Base-by-base conservation (phyloP, 2,113 vertebrate species). In the Chionis minor region DNA sequence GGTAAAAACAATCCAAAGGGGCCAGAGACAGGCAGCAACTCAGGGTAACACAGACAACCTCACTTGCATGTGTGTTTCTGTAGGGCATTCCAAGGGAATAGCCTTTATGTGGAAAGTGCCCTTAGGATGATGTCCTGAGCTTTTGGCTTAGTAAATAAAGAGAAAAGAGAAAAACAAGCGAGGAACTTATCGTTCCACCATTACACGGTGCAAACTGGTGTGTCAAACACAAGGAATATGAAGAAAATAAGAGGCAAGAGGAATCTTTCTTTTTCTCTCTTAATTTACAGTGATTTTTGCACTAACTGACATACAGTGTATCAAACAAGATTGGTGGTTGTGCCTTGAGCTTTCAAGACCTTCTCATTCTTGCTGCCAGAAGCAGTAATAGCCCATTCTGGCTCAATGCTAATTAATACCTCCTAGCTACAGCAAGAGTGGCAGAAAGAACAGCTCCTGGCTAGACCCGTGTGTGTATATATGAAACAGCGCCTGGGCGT, bases 1-100 rank as follows among this genome's bases (percentile, higher is more conserved):
- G 17, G 30, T 12, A 77, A 70, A 67, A 8, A 9, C 22, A 51
- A 19, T 3, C 30, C 51, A 24, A n/a, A 67, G 32, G 30, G 14
- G 9, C 58, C 69, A 65, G 73, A 80, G 61, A 79, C 49, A 70
- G 51, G 42, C 44, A 91, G 38, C 27, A 74, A 14, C 42, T 47
- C 0, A 0, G 47, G 30, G 23, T 26, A 80, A 42, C 8, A 12
- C 27, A 58, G 19, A 42, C 2, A 6, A 2, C 12, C 42, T 72
- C 33, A 14, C 33, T 4, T 18, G 17, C 23, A 45, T 23, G 17
- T 0, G 1, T 44, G 22, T 32, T 72, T 62, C 65, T 22, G 33
- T 2, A 58, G 33, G 28, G 26, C 22, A 18, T 51, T 35, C 70
- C 59, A 63, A 22, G n/a, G 21, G 20, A 59, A n/a, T 3, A 86